Evolutionary conservation across 1,140 invertebrate genomes (phyloP).

Genomic region (Cotesia typhae): DNA sequence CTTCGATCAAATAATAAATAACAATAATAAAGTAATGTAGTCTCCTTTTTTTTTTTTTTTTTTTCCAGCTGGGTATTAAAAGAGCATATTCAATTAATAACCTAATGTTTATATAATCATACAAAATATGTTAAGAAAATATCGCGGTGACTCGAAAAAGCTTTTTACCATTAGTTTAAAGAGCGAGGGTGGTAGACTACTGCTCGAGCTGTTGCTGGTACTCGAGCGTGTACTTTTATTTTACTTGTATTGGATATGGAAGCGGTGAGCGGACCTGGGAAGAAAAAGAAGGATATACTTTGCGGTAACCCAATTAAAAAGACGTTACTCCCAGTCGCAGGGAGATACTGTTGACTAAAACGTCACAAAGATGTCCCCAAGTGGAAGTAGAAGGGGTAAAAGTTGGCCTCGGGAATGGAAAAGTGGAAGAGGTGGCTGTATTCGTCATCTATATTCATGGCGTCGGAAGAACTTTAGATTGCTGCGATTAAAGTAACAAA

Average conservation of each 20-base stretch:
- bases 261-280: background rate
- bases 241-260: background rate
- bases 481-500: constrained; percentile 42
- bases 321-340: constrained; percentile 34
- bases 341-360: constrained; percentile 27
- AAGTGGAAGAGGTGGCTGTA: constrained; percentile 37
- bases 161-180: constrained; percentile 23
- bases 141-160: constrained; percentile 14
- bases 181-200: background rate
- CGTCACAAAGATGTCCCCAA: constrained; percentile 17
- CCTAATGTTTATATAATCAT: constrained; percentile 1
- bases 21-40: too few relatives aligned
- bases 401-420: too few relatives aligned
- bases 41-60: too few relatives aligned
- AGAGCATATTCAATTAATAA: constrained; percentile 4
- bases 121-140: constrained; percentile 11
- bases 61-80: background rate
- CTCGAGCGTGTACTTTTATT: too few relatives aligned
- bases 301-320: constrained; percentile 42
- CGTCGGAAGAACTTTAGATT: constrained; percentile 41
- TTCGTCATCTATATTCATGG: constrained; percentile 44
- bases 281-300: constrained; percentile 26
- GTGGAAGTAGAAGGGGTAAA: too few relatives aligned
- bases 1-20: too few relatives aligned
- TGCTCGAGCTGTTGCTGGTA: too few relatives aligned